Conservation (phyloP, 2,888 invertebrate species). For the Xestia sexstrigata region DNA sequence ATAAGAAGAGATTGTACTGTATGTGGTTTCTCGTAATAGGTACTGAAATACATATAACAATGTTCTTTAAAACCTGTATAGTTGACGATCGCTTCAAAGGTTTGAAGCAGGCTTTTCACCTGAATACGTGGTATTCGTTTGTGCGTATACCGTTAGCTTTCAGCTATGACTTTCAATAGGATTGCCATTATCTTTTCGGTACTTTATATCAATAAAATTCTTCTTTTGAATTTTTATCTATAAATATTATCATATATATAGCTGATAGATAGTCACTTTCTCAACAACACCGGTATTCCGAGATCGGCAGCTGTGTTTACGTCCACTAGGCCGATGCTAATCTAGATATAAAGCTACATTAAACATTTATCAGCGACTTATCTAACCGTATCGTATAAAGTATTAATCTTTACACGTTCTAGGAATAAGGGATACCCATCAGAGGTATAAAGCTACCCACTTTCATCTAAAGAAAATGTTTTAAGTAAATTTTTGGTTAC, state of each 20-base stretch:
- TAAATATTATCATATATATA: not conserved
- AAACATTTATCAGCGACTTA: constrained; percentile 19
- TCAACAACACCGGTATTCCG: not conserved
- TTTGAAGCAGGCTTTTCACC: not conserved
- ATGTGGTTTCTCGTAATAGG: not conserved
- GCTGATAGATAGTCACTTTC: not conserved
- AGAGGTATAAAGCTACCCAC: not conserved
- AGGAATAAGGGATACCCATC: constrained; percentile 3
- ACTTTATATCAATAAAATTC: not conserved
- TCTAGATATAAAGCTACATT: constrained; percentile 26
- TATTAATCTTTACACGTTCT: constrained; percentile 20
- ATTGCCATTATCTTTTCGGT: not conserved
- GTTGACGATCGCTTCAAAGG: not conserved
- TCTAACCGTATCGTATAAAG: constrained; percentile 14
- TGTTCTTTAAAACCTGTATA: not conserved
- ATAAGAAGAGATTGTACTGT: not conserved
- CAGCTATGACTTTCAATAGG: too few relatives aligned
- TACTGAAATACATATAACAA: not conserved
- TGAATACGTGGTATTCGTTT: too few relatives aligned
- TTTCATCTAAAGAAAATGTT: not conserved
- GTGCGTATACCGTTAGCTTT: too few relatives aligned
- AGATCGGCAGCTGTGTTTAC: constrained; percentile 13
- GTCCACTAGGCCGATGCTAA: not conserved
- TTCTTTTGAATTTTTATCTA: not conserved
- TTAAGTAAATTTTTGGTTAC: not conserved